phyloP scores from a whole-genome alignment of 2,888 invertebrate species.

The Drosophila falleni region DNA sequence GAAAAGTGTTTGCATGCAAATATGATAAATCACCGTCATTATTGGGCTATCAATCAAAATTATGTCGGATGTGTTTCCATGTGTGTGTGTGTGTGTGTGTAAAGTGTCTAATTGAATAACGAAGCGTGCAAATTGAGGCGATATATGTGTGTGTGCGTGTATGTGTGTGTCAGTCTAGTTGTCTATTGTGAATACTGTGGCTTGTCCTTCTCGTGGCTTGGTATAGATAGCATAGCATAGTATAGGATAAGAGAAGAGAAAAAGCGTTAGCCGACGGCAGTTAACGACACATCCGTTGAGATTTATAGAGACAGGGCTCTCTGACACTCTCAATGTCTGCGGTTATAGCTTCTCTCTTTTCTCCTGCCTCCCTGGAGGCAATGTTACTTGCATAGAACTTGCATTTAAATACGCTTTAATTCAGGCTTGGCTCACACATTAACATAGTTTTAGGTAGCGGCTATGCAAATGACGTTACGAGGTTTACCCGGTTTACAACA shows the following conservation, averaged over 20 bases:
- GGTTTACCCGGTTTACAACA: constrained; percentile 65
- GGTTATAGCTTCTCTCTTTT: constrained; percentile 31
- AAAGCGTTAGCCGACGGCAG: constrained; percentile 65
- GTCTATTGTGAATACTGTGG: constrained; percentile 30
- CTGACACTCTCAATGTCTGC: constrained; percentile 70
- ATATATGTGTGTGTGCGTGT: constrained; percentile 27
- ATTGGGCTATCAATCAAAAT: constrained; percentile 85
- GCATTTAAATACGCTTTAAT: constrained; percentile 65
- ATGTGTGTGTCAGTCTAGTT: constrained; percentile 7
- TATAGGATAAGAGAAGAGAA: constrained; percentile 2
- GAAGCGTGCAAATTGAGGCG: constrained; percentile 78
- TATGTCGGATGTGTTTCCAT: constrained; percentile 60
- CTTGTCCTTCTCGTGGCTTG: constrained; percentile 45
- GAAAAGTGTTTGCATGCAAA: constrained; percentile 75
- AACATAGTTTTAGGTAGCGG: constrained; percentile 68
- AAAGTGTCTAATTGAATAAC: constrained; percentile 83
- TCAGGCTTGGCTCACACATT: constrained; percentile 60
- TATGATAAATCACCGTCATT: constrained; percentile 85
- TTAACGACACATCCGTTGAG: constrained; percentile 77
- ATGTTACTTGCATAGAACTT: constrained; percentile 34
- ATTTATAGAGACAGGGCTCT: constrained; percentile 59
- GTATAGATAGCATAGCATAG: not conserved
- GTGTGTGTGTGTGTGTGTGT: constrained; percentile 36
- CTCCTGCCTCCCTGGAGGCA: not conserved
- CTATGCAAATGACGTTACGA: constrained; percentile 69